These are phyloP conservation scores for Tachypleus tridentatus DNA, from an alignment of 1,140 invertebrate species.

Conservation along the genomic window DNA sequence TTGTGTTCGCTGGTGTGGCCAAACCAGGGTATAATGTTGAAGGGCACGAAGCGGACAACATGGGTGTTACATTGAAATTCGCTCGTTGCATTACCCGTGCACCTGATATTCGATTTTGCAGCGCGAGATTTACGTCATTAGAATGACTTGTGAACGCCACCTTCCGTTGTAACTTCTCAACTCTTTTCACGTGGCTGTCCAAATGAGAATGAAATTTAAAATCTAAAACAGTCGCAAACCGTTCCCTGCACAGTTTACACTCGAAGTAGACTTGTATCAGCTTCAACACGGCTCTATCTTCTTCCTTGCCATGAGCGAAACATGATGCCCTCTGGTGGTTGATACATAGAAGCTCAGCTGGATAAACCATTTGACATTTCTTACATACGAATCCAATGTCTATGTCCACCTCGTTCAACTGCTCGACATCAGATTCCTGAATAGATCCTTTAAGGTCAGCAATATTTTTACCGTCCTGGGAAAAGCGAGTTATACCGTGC, in stretches of 20 bases:
- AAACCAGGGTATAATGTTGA: too few species aligned
- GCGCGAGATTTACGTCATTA: too few species aligned
- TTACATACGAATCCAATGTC: conserved; percentile 75
- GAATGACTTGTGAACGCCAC: not conserved
- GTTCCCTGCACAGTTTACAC: conserved; percentile 51
- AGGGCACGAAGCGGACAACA: too few species aligned
- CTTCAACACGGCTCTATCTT: conserved; percentile 32
- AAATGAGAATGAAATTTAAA: conserved; percentile 54
- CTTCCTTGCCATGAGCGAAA: conserved; percentile 44
- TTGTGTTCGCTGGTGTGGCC: too few species aligned
- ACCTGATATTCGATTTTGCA: too few species aligned
- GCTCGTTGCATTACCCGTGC: too few species aligned
- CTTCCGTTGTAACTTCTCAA: conserved; percentile 17
- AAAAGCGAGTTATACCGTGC: conserved; percentile 36
- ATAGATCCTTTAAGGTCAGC: conserved; percentile 31
- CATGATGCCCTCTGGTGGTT: conserved; percentile 54
- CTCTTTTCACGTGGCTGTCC: conserved; percentile 30
- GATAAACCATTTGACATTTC: conserved; percentile 68
- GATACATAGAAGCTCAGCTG: conserved; percentile 54
- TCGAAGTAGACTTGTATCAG: conserved; percentile 48
- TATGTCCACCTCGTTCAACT: conserved; percentile 47
- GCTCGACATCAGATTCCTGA: conserved; percentile 27
- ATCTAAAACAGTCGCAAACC: conserved; percentile 39
- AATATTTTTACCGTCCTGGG: conserved; percentile 37
- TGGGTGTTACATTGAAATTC: too few species aligned